Evolutionary conservation across 2,113 vertebrate genomes (phyloP).

Genomic region (Plectropomus leopardus): DNA sequence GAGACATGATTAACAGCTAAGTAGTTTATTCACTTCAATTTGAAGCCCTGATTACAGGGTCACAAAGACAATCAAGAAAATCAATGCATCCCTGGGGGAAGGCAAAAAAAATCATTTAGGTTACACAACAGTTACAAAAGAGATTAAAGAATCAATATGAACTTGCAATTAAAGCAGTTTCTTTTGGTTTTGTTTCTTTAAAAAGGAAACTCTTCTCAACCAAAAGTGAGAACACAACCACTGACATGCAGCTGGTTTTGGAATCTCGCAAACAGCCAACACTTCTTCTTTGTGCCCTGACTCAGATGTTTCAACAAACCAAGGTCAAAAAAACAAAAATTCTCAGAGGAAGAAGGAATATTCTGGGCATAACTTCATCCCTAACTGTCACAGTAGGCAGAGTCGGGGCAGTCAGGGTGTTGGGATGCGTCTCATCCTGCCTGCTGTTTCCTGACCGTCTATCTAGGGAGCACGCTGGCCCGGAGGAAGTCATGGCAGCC

Average conservation of each 20-base stretch:
- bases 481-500: slow-evolving; percentile 75
- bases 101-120: slow-evolving; percentile 17
- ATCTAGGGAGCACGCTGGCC: slow-evolving; percentile 75
- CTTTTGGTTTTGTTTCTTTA: slow-evolving; percentile 14
- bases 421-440: slow-evolving; percentile 82
- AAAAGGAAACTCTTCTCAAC: background rate
- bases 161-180: background rate
- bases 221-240: background rate
- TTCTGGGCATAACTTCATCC: slow-evolving; percentile 37
- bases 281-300: slow-evolving; percentile 39
- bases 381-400: slow-evolving; percentile 47
- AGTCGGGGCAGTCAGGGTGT: slow-evolving; percentile 55
- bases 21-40: background rate
- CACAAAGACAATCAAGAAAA: slow-evolving; percentile 41
- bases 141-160: slow-evolving; percentile 30
- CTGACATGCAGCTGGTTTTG: slow-evolving; percentile 25
- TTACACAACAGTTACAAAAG: slow-evolving; percentile 35
- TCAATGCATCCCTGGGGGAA: slow-evolving; percentile 42
- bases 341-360: slow-evolving; percentile 39
- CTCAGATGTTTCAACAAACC: slow-evolving; percentile 31
- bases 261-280: slow-evolving; percentile 40
- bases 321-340: slow-evolving; percentile 35
- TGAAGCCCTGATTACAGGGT: slow-evolving; percentile 8
- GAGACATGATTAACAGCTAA: slow-evolving; percentile 2
- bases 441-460: slow-evolving; percentile 81